These are phyloP conservation scores for Melanotaenia pygmaea DNA, from an alignment of 2,797 vertebrate species.

Conservation along the genomic window DNA sequence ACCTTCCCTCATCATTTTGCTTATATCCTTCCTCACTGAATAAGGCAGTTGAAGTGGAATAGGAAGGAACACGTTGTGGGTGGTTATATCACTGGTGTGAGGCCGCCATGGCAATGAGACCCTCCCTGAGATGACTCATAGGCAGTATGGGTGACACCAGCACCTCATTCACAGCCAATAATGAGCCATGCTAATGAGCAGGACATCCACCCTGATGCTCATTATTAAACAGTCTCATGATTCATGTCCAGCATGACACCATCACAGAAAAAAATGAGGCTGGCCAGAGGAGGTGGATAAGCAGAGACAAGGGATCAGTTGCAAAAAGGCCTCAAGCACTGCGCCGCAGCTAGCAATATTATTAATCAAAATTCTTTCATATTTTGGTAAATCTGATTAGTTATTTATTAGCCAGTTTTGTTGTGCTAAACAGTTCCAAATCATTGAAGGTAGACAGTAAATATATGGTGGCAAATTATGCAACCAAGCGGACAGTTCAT, in stretches of 20 bases:
- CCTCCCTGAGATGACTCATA: slow-evolving; percentile 80
- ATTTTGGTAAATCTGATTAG: background rate
- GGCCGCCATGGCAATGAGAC: slow-evolving; percentile 69
- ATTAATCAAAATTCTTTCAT: slow-evolving; percentile 17
- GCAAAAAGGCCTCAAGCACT: background rate
- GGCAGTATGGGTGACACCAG: slow-evolving; percentile 79
- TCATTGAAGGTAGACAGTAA: background rate
- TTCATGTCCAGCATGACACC: slow-evolving; percentile 69
- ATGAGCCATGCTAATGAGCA: slow-evolving; percentile 84
- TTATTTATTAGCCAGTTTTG: background rate
- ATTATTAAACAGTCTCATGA: slow-evolving; percentile 73
- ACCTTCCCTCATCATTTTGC: slow-evolving; percentile 28
- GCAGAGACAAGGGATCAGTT: background rate
- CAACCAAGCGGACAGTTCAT: slow-evolving; percentile 24
- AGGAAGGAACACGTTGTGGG: background rate
- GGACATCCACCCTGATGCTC: slow-evolving; percentile 77
- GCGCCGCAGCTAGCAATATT: background rate
- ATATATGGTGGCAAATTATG: slow-evolving; percentile 12
- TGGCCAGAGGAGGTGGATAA: slow-evolving; percentile 22
- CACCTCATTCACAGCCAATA: slow-evolving; percentile 85
- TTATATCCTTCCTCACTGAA: slow-evolving; percentile 40
- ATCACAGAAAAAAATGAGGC: slow-evolving; percentile 56
- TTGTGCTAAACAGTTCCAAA: slow-evolving; percentile 21
- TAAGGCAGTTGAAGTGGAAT: slow-evolving; percentile 41
- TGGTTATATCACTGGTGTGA: slow-evolving; percentile 42